Percentiles rank a stretch among this genome's conserved stretches.
Conservation (phyloP, 1,140 invertebrate species). For the Gonatopus flavifemur region DNA sequence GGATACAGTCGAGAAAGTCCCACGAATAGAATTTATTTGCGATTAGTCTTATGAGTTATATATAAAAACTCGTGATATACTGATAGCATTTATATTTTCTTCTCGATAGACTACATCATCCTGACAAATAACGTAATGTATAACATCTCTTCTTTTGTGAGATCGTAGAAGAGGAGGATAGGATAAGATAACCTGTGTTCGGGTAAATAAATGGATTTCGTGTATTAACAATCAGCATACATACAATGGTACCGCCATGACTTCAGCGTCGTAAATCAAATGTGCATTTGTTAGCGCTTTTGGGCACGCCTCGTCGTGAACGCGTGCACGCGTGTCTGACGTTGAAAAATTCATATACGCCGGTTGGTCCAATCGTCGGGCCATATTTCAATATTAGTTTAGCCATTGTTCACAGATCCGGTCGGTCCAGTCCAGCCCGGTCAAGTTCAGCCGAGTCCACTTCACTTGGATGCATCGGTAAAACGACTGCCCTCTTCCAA, state of each 20-base stretch:
- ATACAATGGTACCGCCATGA: constrained; percentile 3
- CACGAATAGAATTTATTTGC: too few relatives aligned
- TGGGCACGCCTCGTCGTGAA: constrained; percentile 27
- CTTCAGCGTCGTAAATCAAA: constrained; percentile 25
- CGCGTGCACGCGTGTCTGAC: constrained; percentile 11
- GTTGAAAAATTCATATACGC: constrained; percentile 20
- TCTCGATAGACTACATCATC: too few relatives aligned
- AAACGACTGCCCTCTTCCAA: background rate
- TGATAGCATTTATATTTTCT: too few relatives aligned
- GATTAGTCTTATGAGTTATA: too few relatives aligned
- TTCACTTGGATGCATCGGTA: background rate
- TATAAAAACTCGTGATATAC: too few relatives aligned
- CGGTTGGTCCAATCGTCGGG: constrained; percentile 27
- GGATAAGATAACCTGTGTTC: background rate
- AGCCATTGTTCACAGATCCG: constrained; percentile 40
- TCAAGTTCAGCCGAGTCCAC: too few relatives aligned
- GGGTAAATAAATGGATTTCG: constrained; percentile 27
- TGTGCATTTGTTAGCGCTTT: constrained; percentile 28
- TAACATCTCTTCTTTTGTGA: too few relatives aligned
- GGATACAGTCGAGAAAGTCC: too few relatives aligned
- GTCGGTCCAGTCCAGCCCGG: too few relatives aligned
- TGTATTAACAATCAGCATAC: constrained; percentile 29
- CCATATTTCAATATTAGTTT: constrained; percentile 51
- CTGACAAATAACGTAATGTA: too few relatives aligned
- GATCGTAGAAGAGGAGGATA: background rate